These are phyloP conservation scores for Drosophila erecta DNA, from an alignment of 1,140 invertebrate genomes.

Conservation along the genomic window DNA sequence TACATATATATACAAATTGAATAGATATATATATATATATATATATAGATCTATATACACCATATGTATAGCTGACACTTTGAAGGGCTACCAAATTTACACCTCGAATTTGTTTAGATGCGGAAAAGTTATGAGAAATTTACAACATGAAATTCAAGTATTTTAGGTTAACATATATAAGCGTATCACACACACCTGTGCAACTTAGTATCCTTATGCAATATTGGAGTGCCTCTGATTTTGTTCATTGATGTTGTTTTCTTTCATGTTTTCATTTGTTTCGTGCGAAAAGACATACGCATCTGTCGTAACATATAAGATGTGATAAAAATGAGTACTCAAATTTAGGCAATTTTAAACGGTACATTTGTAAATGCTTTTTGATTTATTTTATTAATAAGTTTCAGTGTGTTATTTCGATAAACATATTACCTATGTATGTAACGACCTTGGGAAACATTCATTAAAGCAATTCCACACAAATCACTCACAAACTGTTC, in stretches of 20 bases:
- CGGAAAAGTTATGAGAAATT: constrained; percentile 55
- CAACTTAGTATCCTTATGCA: constrained; percentile 83
- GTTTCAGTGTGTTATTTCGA: constrained; percentile 63
- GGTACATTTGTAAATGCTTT: constrained; percentile 76
- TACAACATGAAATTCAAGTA: constrained; percentile 44
- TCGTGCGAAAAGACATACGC: constrained; percentile 52
- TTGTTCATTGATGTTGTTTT: constrained; percentile 58
- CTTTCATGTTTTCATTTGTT: constrained; percentile 46
- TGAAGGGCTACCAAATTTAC: constrained; percentile 53
- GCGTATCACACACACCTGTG: constrained; percentile 64
- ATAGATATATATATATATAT: constrained; percentile 57
- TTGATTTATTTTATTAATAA: constrained; percentile 70
- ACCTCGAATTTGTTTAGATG: constrained; percentile 52
- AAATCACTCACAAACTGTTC: constrained; percentile 73
- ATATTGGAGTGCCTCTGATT: constrained; percentile 84
- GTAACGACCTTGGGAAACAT: constrained; percentile 52
- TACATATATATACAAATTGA: constrained; percentile 59
- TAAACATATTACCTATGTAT: constrained; percentile 48
- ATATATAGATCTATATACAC: constrained; percentile 58
- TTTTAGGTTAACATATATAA: constrained; percentile 36
- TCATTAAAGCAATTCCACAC: constrained; percentile 69
- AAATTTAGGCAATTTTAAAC: constrained; percentile 80
- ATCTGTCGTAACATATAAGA: constrained; percentile 72
- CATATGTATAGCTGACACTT: constrained; percentile 45
- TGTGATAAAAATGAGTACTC: constrained; percentile 78